Percentiles rank a stretch among this genome's conserved stretches.
These are phyloP conservation scores for Perizoma affinitatum DNA, from an alignment of 2,888 invertebrate species.

Conservation along the genomic window DNA sequence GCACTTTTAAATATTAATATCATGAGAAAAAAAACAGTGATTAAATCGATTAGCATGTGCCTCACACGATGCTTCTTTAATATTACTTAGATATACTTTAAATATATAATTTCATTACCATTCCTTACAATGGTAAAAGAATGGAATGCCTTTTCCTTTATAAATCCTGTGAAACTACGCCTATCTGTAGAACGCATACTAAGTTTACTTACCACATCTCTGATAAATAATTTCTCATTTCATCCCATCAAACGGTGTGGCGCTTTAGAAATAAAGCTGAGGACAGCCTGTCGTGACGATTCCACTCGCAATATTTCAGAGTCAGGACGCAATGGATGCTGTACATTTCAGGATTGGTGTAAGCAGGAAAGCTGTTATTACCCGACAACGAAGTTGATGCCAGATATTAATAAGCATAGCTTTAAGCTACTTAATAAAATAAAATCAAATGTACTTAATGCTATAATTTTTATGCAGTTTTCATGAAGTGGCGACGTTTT, in stretches of 20 bases:
- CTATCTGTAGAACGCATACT: neutral
- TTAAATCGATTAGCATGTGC: no score
- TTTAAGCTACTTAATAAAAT: no score
- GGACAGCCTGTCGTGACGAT: constrained; percentile 74
- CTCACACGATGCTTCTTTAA: no score
- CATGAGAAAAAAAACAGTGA: no score
- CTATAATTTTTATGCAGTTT: no score
- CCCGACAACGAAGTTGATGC: neutral
- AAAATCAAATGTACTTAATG: no score
- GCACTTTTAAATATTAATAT: no score
- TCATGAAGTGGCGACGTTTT: no score
- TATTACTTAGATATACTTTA: neutral
- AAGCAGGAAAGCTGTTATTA: constrained; percentile 6
- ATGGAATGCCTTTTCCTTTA: no score
- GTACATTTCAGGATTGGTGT: constrained; percentile 36
- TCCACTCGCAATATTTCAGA: constrained; percentile 77
- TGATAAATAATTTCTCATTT: constrained; percentile 4
- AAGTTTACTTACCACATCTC: neutral
- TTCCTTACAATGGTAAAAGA: no score
- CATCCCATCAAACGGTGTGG: constrained; percentile 61
- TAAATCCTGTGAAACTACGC: constrained; percentile 6
- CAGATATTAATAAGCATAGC: no score
- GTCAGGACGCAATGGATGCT: constrained; percentile 62
- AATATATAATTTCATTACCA: neutral
- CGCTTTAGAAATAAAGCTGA: constrained; percentile 76